These are phyloP conservation scores for Bolinopsis microptera DNA, from an alignment of 37 sponge, comb jelly and placozoan genomes.

Conservation along the genomic window DNA sequence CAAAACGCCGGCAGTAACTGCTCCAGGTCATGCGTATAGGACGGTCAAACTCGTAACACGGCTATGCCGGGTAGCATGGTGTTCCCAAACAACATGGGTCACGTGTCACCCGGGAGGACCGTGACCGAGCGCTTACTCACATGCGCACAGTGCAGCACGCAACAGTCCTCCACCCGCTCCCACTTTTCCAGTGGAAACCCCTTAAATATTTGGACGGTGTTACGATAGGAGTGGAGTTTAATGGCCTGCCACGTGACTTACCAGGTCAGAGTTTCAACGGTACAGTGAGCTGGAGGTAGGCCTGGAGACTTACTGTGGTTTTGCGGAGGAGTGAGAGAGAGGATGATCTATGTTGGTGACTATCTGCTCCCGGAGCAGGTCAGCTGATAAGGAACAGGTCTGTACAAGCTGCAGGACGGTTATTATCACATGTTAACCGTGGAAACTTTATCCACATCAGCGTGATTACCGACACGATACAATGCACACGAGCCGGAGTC, in stretches of 20 bases:
- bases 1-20: not conserved
- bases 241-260: not conserved
- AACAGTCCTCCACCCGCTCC: not conserved
- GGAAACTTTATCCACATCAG: not conserved
- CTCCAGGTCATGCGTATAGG: not conserved
- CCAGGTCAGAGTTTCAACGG: not conserved
- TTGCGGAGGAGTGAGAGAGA: not conserved
- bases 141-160: not conserved
- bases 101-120: not conserved
- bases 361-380: not conserved
- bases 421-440: not conserved
- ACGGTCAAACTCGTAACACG: not conserved
- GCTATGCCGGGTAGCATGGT: not conserved
- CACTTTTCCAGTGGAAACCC: not conserved
- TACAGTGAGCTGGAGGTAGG: not conserved
- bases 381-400: not conserved
- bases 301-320: not conserved
- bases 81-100: not conserved
- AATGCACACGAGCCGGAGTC: not conserved
- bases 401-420: not conserved
- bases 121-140: not conserved
- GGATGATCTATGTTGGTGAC: not conserved
- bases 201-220: not conserved
- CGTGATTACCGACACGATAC: not conserved
- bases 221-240: not conserved